These are phyloP conservation scores for Colletes gigas DNA, from an alignment of 1,140 invertebrate species.

Conservation along the genomic window DNA sequence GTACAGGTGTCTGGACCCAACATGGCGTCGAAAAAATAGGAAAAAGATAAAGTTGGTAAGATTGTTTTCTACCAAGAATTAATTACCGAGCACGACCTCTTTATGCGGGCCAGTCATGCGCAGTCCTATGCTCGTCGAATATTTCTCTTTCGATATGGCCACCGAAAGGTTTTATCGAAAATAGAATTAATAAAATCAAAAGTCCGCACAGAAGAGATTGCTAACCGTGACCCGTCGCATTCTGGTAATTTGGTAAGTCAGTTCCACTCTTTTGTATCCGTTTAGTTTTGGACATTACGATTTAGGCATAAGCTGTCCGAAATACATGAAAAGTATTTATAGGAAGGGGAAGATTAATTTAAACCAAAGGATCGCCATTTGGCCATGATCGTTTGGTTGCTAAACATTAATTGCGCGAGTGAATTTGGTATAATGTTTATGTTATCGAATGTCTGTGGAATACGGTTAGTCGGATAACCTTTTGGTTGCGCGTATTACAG, in stretches of 20 bases:
- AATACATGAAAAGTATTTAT: neutral
- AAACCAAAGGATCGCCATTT: constrained; percentile 24
- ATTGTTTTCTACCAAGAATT: neutral
- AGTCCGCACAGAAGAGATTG: neutral
- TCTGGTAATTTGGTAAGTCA: constrained; percentile 50
- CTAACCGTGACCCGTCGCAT: neutral
- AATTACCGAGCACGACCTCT: constrained; percentile 15
- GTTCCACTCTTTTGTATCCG: neutral
- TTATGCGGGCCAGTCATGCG: constrained; percentile 43
- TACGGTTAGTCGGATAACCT: constrained; percentile 9
- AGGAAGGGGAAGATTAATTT: constrained; percentile 21
- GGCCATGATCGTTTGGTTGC: constrained; percentile 5
- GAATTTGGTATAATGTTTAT: neutral
- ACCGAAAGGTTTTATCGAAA: constrained; percentile 21
- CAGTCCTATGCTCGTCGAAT: constrained; percentile 12
- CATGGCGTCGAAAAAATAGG: too few relatives aligned
- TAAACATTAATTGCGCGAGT: neutral
- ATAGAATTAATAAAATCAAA: constrained; percentile 11
- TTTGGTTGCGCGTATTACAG: constrained; percentile 36
- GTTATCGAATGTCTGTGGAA: neutral
- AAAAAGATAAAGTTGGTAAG: constrained; percentile 2
- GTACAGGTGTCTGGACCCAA: too few relatives aligned
- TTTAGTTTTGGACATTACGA: constrained; percentile 8
- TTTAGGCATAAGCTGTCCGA: neutral
- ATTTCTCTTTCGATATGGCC: constrained; percentile 37